Conservation (phyloP, 2,797 vertebrate genomes). For the Prionace glauca region DNA sequence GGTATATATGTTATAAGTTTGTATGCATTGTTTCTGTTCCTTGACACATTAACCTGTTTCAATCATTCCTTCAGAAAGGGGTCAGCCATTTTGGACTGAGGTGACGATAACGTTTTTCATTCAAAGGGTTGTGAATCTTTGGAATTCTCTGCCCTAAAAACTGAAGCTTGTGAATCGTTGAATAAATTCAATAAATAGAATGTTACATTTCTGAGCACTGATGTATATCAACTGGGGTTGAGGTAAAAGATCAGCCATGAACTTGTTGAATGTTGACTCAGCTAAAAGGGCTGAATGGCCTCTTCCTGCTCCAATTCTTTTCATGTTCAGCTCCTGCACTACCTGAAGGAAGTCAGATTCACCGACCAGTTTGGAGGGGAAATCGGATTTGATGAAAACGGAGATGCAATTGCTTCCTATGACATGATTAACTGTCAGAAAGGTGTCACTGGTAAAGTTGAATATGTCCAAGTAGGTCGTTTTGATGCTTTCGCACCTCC, state of each 20-base stretch:
- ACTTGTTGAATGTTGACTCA: neutral
- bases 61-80: neutral
- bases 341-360: slow-evolving; percentile 24
- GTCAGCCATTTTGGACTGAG: neutral
- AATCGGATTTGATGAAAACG: slow-evolving; percentile 32
- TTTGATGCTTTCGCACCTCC: neutral
- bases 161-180: neutral
- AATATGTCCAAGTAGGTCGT: neutral
- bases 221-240: neutral
- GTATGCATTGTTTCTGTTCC: neutral
- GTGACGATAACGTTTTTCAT: neutral
- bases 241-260: neutral
- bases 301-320: neutral
- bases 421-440: slow-evolving; percentile 35
- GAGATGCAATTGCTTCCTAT: slow-evolving; percentile 23
- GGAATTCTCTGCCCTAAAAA: neutral
- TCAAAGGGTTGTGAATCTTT: neutral
- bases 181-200: neutral
- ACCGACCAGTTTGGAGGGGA: slow-evolving; percentile 25
- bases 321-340: slow-evolving; percentile 19
- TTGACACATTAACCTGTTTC: neutral
- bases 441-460: neutral
- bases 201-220: neutral
- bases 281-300: neutral
- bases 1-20: neutral